Evolutionary conservation across 2,113 vertebrate genomes (phyloP).

Genomic region (Helogale parvula): DNA sequence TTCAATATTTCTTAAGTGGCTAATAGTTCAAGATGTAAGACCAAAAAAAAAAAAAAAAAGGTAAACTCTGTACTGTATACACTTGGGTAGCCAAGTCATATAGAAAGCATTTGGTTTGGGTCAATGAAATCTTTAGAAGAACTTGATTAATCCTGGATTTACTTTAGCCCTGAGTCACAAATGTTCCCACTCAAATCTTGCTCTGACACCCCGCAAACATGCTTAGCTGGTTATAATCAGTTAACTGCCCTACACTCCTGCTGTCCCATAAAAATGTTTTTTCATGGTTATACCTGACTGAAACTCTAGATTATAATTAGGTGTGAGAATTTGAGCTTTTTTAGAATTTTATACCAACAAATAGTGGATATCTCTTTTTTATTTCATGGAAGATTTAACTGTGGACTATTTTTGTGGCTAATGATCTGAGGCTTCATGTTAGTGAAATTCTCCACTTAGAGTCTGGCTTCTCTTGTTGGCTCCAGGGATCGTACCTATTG

Average conservation of each 20-base stretch:
- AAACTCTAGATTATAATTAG: not conserved
- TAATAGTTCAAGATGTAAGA: not conserved
- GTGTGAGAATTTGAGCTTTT: not conserved
- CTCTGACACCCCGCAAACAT: not conserved
- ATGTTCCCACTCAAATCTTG: not conserved
- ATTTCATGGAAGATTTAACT: not conserved
- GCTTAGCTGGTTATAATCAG: not conserved
- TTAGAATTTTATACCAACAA: not conserved
- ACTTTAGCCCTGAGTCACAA: not conserved
- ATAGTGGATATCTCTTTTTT: not conserved
- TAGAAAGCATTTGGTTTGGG: not conserved
- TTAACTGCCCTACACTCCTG: not conserved
- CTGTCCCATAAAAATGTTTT: not conserved
- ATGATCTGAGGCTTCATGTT: not conserved
- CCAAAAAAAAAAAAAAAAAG: not conserved
- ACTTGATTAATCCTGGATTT: not conserved
- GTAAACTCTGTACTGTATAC: not conserved
- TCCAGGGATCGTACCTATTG: not conserved
- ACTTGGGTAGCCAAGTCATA: not conserved
- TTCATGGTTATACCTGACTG: not conserved
- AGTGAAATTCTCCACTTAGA: not conserved
- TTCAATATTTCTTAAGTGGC: conserved; percentile 16
- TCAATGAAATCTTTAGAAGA: conserved; percentile 19
- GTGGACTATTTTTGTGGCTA: not conserved
- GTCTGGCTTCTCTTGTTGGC: not conserved